Percentiles rank a stretch among this genome's conserved stretches.
Evolutionary conservation across 2,888 invertebrate genomes (phyloP).

Genomic region (Rhamphomyia laevipes): DNA sequence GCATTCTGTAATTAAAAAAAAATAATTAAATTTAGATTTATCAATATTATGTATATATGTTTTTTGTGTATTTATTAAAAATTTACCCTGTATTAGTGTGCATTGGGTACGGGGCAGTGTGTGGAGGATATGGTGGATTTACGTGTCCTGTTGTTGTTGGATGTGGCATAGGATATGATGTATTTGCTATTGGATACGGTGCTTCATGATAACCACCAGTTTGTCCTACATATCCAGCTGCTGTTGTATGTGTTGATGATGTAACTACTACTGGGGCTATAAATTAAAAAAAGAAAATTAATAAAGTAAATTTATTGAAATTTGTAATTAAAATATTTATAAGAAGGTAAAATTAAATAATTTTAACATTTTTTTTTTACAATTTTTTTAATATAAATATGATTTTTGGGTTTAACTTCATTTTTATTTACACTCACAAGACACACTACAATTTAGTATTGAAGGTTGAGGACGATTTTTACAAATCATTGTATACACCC

Average conservation of each 20-base stretch:
- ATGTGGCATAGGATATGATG: background rate
- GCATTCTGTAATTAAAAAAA: background rate
- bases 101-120: background rate
- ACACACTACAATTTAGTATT: too few species aligned
- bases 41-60: background rate
- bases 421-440: too few species aligned
- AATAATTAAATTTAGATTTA: background rate
- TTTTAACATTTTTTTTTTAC: too few species aligned
- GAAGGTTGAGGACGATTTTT: too few species aligned
- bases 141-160: conserved; percentile 5
- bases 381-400: too few species aligned
- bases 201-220: background rate
- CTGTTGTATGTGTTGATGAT: conserved; percentile 2
- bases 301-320: background rate
- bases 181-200: background rate
- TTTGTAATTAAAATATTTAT: too few species aligned
- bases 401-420: too few species aligned
- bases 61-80: background rate
- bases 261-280: conserved; percentile 5
- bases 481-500: too few species aligned
- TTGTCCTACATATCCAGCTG: background rate
- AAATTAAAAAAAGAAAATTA: background rate
- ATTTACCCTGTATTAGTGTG: background rate
- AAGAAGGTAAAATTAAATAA: too few species aligned
- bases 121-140: background rate